Conservation (phyloP, 2,113 vertebrate genomes). For the Amphiprion percula region DNA sequence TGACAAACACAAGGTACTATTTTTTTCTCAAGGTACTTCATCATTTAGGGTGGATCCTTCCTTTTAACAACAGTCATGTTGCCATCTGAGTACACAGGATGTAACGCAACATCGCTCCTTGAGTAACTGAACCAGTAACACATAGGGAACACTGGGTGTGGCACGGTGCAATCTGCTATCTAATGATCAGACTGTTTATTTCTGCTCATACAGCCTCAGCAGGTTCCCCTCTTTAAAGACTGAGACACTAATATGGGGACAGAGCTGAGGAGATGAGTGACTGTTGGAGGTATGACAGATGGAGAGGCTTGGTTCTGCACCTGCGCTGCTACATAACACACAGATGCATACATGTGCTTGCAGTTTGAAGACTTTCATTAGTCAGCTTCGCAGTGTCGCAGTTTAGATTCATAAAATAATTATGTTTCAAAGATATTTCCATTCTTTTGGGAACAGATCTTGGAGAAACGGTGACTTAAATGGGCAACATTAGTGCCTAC, state of each 20-base stretch:
- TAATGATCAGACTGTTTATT: conserved; percentile 13
- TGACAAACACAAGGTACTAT: not conserved
- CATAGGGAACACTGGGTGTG: conserved; percentile 26
- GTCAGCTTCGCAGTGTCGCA: no score
- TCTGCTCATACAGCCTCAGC: not conserved
- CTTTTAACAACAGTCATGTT: conserved; percentile 23
- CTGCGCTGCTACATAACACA: not conserved
- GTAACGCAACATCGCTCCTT: conserved; percentile 53
- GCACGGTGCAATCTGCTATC: not conserved
- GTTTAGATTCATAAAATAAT: fast-evolving
- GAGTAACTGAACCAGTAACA: conserved; percentile 46
- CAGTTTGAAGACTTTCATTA: not conserved
- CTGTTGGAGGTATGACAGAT: conserved; percentile 30
- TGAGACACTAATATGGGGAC: not conserved
- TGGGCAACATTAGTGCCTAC: not conserved
- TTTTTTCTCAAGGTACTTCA: fast-evolving
- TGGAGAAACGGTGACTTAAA: not conserved
- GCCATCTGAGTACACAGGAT: conserved; percentile 44
- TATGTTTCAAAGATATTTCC: not conserved
- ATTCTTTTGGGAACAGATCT: not conserved
- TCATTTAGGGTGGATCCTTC: conserved; percentile 19
- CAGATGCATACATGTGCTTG: not conserved
- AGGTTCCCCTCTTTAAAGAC: conserved; percentile 8
- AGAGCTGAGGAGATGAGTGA: conserved; percentile 21
- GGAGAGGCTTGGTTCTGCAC: not conserved